Evolutionary conservation across 2,113 vertebrate genomes (phyloP), one percentile per base, ranked within the genome.

Genomic region (Trinectes maculatus): DNA sequence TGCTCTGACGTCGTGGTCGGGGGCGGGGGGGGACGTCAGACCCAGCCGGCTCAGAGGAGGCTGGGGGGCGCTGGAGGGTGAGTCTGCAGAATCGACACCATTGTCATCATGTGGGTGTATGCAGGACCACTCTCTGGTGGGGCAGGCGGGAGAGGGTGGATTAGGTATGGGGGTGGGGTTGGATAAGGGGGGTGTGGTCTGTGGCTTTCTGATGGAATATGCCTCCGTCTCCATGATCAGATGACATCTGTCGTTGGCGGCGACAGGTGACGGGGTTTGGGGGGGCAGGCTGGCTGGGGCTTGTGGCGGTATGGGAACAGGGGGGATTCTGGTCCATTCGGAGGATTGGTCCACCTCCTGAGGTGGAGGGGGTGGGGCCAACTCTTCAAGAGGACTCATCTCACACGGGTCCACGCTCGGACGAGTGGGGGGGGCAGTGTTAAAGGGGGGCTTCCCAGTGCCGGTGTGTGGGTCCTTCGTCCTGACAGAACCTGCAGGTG

Each of bases 401-500:
- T 59, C 75, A 33, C 39, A 71, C 18, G 42, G 19, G 12, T 73
- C 72, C 59, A 57, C 53, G 11, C 63, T 51, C 26, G 78, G 54
- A 39, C 59, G 66, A 63, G 91, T 89, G 54, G 93, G 89, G 37
- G 93, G 92, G 6, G 25, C 6, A 5, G 69, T n/a, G 28, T n/a
- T 68, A 1, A 56, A 3, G 2, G 83, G 73, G 36, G 77, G 56
- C 33, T 69, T 80, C 55, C 60, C 33, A 1, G 40, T 12, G 8
- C 2, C 24, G 54, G 53, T 40, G 47, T 71, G 67, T 56, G 75
- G 72, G 26, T 36, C 44, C 25, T 18, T n/a, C 1, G 24, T 53
- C 25, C 53, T 54, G 47, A 66, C 52, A 12, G 72, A 61, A 39
- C 42, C 62, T 44, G 56, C 6, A n/a, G 49, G 33, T 19, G 77